Evolutionary conservation across 2,888 invertebrate genomes (phyloP).

Genomic region (Syritta pipiens): DNA sequence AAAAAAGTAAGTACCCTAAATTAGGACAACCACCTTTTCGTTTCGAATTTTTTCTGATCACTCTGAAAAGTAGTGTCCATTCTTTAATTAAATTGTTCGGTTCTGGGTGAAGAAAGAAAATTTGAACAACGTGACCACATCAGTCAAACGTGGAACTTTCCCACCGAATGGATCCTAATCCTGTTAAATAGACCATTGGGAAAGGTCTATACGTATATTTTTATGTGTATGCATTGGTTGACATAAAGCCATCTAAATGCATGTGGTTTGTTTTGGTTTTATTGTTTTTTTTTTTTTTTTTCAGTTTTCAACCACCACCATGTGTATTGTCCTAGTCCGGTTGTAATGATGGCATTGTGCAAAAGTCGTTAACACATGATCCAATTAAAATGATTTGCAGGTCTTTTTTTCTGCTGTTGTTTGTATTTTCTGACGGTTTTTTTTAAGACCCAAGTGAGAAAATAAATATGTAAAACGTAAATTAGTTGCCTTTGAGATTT

Average conservation of each 20-base stretch:
- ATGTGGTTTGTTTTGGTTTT: neutral
- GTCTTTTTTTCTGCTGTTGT: no score
- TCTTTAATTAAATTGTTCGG: no score
- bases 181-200: slow-evolving; percentile 24
- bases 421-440: slow-evolving; percentile 3
- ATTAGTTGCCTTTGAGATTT: no score
- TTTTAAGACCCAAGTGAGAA: neutral
- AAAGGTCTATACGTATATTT: neutral
- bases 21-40: no score
- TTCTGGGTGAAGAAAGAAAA: no score
- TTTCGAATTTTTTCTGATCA: no score
- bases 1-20: neutral
- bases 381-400: slow-evolving; percentile 35
- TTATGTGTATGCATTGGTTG: neutral
- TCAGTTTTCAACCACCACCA: slow-evolving; percentile 11
- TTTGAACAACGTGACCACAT: no score
- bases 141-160: neutral
- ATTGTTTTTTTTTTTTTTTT: neutral
- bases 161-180: slow-evolving; percentile 12
- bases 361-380: slow-evolving; percentile 57
- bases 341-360: slow-evolving; percentile 11
- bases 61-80: no score
- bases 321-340: no score
- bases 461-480: no score
- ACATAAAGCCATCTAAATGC: slow-evolving; percentile 38